phyloP scores from a whole-genome alignment of 1,140 invertebrate species.

The Leptinotarsa texana region DNA sequence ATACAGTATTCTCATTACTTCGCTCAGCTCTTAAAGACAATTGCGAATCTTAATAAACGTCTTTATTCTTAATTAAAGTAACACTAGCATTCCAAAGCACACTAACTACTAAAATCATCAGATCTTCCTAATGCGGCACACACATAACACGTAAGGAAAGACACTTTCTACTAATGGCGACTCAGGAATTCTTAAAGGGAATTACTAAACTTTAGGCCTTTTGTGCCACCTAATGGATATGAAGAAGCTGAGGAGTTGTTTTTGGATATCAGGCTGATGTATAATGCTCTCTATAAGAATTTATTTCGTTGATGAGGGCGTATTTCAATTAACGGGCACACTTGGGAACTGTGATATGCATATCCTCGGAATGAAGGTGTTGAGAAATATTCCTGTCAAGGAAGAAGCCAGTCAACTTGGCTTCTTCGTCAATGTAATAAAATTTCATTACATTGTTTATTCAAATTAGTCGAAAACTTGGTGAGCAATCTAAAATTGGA shows the following conservation, averaged over 20 bases:
- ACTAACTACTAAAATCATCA: conserved; percentile 33
- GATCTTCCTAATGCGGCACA: conserved; percentile 31
- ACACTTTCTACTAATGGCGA: conserved; percentile 29
- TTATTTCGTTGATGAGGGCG: conserved; percentile 18
- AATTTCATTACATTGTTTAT: too few species aligned
- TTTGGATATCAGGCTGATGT: conserved; percentile 29
- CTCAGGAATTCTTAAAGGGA: conserved; percentile 35
- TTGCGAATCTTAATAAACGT: conserved; percentile 35
- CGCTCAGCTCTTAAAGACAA: conserved; percentile 32
- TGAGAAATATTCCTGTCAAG: not conserved
- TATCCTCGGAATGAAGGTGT: not conserved
- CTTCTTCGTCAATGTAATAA: too few species aligned
- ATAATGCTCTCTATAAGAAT: conserved; percentile 30
- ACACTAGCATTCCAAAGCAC: conserved; percentile 35
- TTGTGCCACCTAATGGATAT: conserved; percentile 31
- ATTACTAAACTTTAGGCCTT: conserved; percentile 36
- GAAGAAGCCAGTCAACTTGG: too few species aligned
- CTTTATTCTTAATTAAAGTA: conserved; percentile 40
- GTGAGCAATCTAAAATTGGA: too few species aligned
- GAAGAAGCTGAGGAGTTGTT: conserved; percentile 31
- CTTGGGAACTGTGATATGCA: not conserved
- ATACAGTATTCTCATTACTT: conserved; percentile 35
- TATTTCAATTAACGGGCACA: conserved; percentile 6
- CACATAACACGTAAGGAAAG: conserved; percentile 26
- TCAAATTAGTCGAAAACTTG: too few species aligned